Percentiles rank a stretch among this genome's conserved stretches.
phyloP scores from a whole-genome alignment of 2,797 vertebrate species.

The Myiotriccus ornatus region DNA sequence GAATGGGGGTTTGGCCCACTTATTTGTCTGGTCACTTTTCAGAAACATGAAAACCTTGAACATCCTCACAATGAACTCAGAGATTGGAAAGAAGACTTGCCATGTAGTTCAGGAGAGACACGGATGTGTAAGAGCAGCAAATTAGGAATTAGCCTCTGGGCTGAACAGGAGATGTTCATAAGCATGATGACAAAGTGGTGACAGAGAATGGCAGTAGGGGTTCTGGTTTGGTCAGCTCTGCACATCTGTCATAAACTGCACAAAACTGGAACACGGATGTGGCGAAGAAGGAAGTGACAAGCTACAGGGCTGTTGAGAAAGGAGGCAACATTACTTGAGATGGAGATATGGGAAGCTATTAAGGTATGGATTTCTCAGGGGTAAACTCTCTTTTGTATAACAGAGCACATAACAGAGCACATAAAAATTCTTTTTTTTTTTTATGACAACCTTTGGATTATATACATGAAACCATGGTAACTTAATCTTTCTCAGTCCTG shows the following conservation, averaged over 20 bases:
- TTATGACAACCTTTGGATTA: neutral
- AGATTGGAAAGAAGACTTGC: neutral
- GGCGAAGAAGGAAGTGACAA: neutral
- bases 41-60: neutral
- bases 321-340: neutral
- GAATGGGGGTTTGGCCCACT: neutral
- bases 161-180: neutral
- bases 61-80: neutral
- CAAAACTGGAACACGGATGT: neutral
- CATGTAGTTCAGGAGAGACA: neutral
- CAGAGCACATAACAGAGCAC: neutral
- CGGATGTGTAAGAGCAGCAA: neutral
- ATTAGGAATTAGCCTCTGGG: neutral
- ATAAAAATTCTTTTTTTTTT: neutral
- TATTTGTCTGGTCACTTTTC: neutral
- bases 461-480: neutral
- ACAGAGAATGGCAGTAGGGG: neutral
- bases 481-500: neutral
- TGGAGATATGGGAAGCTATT: neutral
- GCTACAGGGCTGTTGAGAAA: neutral
- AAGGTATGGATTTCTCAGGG: neutral
- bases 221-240: neutral
- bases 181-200: rapidly evolving
- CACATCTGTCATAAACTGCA: neutral
- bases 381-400: neutral